Evolutionary conservation across 1,140 invertebrate species (phyloP), one percentile per base, ranked within the genome.

Genomic region (Drosophila miranda): DNA sequence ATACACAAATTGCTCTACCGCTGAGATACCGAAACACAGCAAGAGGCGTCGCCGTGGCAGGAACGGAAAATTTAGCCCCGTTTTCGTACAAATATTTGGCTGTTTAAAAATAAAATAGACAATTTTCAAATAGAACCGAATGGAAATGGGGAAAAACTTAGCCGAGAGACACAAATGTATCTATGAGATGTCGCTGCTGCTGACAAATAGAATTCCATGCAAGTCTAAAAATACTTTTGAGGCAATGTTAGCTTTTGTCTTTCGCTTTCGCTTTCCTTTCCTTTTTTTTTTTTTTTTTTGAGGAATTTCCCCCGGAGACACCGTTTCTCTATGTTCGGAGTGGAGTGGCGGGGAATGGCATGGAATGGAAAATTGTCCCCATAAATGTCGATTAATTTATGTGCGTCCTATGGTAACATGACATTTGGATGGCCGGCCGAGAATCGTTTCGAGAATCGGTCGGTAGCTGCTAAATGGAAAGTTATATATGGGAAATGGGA

Each of bases 301-400:
- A 45, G 78, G 70, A 71, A 82, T 82, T 83, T 78, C 50, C 21
- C 58, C 43, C 42, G 48, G 60, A 46, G 44, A 46, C 19, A 19
- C 44, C 16, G 8, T 19, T 46, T 46, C 5, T 30, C 8, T 9
- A 30, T 30, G 8, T 30, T 8, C 26, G 51, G 34, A 23, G 23
- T 1, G 23, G 23, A 26, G 23, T 26, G 23, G 21, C 0, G 23
- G 23, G 30, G 30, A 30, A 52, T 52, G 51, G 51, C 16, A 58
- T 30, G 28, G 30, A 30, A 30, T 30, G 8, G 30, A 30, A 79
- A 83, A 78, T 70, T 77, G 74, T 78, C 59, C 61, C 79, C 78
- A 82, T 82, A 82, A 82, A 82, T 83, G 60, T 74, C 81, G 77
- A 86, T 81, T 77, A 84, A 84, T 84, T 84, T 84, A 84, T 84